These are phyloP conservation scores for Pristis pectinata DNA, from an alignment of 2,797 vertebrate species.

Conservation along the genomic window DNA sequence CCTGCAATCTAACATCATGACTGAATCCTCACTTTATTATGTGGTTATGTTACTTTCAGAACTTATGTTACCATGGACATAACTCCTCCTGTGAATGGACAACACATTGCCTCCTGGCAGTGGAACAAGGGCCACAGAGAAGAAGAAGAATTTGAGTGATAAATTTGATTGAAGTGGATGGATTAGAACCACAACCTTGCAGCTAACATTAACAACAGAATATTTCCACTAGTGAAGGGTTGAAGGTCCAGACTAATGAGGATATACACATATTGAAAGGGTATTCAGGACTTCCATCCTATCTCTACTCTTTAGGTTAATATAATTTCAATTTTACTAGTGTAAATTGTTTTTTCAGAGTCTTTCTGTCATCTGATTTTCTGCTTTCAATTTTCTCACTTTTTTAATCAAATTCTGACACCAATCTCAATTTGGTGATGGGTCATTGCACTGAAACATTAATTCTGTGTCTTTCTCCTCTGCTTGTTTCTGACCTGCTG, in stretches of 20 bases:
- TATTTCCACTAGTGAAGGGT: not conserved
- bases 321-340: not conserved
- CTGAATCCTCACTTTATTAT: not conserved
- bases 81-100: not conserved
- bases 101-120: not conserved
- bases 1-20: not conserved
- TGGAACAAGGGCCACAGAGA: too few relatives aligned
- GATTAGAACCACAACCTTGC: not conserved
- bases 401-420: not conserved
- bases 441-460: too few relatives aligned
- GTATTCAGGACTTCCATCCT: not conserved
- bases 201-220: not conserved
- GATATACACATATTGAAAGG: not conserved
- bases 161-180: not conserved
- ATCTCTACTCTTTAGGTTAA: not conserved
- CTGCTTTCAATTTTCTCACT: not conserved
- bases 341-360: constrained; percentile 17
- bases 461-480: too few relatives aligned
- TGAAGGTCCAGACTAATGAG: not conserved
- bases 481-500: too few relatives aligned
- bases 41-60: not conserved
- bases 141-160: not conserved
- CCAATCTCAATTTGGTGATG: not conserved
- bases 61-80: not conserved
- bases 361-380: not conserved